These are phyloP conservation scores for Tupaia chinensis DNA, from an alignment of 2,113 vertebrate genomes.

Conservation along the genomic window DNA sequence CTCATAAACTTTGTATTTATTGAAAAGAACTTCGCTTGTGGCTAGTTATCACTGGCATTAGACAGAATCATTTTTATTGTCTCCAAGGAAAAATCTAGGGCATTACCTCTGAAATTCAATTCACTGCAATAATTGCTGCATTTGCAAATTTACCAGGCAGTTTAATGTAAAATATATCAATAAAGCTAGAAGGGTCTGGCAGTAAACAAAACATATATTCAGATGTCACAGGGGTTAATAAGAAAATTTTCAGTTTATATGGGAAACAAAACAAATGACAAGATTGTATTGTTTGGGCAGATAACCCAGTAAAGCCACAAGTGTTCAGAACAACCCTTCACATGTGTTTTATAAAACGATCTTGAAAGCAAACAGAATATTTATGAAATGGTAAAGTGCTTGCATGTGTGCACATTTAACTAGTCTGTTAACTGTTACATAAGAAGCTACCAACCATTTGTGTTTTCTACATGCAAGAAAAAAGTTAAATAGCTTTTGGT, in stretches of 20 bases:
- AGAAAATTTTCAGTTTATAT: constrained; percentile 76
- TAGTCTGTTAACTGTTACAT: constrained; percentile 19
- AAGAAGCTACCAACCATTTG: not conserved
- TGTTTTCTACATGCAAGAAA: not conserved
- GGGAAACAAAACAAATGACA: constrained; percentile 65
- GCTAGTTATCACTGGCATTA: constrained; percentile 51
- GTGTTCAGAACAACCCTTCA: constrained; percentile 39
- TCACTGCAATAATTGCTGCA: constrained; percentile 66
- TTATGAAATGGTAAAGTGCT: not conserved
- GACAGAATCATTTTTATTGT: constrained; percentile 44
- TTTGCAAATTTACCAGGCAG: constrained; percentile 74
- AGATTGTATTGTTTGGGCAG: constrained; percentile 39
- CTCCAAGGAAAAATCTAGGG: constrained; percentile 46
- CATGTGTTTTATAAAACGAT: constrained; percentile 6
- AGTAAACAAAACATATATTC: constrained; percentile 68
- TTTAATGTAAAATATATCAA: constrained; percentile 63
- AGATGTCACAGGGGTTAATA: constrained; percentile 74
- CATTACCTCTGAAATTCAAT: constrained; percentile 70
- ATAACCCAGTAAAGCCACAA: constrained; percentile 30
- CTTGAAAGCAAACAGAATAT: not conserved
- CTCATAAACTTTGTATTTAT: constrained; percentile 59
- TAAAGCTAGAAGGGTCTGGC: constrained; percentile 35
- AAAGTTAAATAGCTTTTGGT: not conserved
- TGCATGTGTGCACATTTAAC: not conserved
- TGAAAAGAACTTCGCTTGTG: constrained; percentile 52